Base-by-base conservation (phyloP, 2,797 vertebrate species). In the Sebastes diploproa region DNA sequence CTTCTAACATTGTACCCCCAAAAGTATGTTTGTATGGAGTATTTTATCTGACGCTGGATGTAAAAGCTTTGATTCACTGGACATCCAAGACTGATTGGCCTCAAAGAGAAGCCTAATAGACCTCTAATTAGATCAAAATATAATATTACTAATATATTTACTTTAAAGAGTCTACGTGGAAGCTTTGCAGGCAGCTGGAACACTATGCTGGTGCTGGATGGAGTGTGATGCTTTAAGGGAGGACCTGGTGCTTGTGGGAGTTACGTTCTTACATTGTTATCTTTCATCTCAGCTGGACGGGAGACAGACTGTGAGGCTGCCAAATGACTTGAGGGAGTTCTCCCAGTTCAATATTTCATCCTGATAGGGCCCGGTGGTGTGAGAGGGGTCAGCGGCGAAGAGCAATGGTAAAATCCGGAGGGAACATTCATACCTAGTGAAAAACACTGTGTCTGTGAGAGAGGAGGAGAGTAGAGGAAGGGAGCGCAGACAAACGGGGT, bases 321-420 rank as follows among this genome's bases (percentile, higher is more conserved):
- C 77, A 70, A 63, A 84, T 38, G 80, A 84, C 92, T 90, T 77
- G 5, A 65, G 86, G 86, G 87, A 89, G 72, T 72, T 77, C 77
- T 75, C 67, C 63, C 69, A 76, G 80, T 90, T 91, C 80, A 87
- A 89, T 92, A 89, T 92, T 89, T 94, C 86, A 91, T 88, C 84
- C 73, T 88, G 89, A 94, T 82, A 77, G 82, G 79, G 75, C 74
- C 77, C 78, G 23, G 75, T 62, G 88, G 76, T 82, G 90, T 87
- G 83, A 89, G 78, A 85, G 78, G 81, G 91, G 91, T 93, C 91
- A 90, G 83, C 56, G n/a, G 77, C 34, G 82, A 78, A 80, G 80
- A 87, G 80, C 78, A n/a, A 74, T 32, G 73, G 75, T 66, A 78
- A 74, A 67, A 72, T 63, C 50, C 29, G 6, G 36, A 75, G 63